Base-by-base conservation (phyloP, 1,140 invertebrate genomes). In the Hormaphis cornu region DNA sequence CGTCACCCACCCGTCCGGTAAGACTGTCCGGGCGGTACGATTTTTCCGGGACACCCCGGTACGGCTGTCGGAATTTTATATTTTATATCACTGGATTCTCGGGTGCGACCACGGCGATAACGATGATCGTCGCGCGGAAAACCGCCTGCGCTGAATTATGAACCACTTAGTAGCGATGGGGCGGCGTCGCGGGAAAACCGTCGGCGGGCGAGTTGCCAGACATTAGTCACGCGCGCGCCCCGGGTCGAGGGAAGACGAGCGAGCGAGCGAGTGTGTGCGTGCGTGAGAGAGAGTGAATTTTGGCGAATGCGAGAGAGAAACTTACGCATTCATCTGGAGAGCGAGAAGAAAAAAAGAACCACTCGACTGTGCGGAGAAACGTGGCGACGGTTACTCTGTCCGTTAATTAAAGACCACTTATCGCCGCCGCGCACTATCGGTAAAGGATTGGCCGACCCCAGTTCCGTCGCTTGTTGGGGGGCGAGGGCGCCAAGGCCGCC, bases 141-240 rank as follows among this genome's bases (percentile, higher is more conserved):
- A 46, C 42, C 30, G 61, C 35, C 61, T n/a, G n/a, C n/a, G n/a
- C n/a, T 66, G 10, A 66, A 66, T 66, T 66, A 66, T 50, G 44
- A 20, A 66, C 61, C 61, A 66, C 44, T 66, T 66, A 66, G 28
- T 44, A 5, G 5, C 1, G 20, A 3, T n/a, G 44, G 40, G 40
- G 40, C 20, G 30, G 5, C 4, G 12, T 26, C 14, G 10, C n/a
- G 16, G 52, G 3, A 6, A 63, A 33, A 48, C 42, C 26, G n/a
- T n/a, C n/a, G n/a, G n/a, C n/a, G 42, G 59, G 59, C 44, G 59
- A 46, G 48, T 63, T 63, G 59, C 59, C 59, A 63, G 20, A 66
- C 61, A 24, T 58, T 58, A 58, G 20, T 58, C 54, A 24, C 54
- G 18, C 54, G 20, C 16, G 28, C 30, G n/a, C 52, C 48, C 14